phyloP scores from a whole-genome alignment of 2,888 invertebrate species.

The Drosophila differens region DNA sequence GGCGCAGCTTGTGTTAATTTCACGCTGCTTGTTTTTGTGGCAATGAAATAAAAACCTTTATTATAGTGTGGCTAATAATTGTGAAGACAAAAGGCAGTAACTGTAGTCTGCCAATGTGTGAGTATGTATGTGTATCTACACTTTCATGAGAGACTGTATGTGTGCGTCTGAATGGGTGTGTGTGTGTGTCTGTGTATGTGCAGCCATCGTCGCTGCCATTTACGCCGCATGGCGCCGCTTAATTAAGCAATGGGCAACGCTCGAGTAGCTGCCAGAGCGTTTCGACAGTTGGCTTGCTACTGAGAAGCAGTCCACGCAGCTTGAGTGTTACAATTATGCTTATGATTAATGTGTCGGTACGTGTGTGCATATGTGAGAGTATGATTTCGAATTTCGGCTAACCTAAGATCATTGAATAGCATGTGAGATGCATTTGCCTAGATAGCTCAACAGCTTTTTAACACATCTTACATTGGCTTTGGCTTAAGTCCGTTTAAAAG shows the following conservation, averaged over 20 bases:
- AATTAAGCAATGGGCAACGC: constrained; percentile 62
- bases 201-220: constrained; percentile 49
- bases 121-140: constrained; percentile 1
- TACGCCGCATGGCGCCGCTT: constrained; percentile 64
- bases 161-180: constrained; percentile 5
- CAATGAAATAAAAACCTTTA: constrained; percentile 65
- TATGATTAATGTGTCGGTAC: constrained; percentile 57
- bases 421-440: constrained; percentile 10
- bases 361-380: constrained; percentile 1
- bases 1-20: constrained; percentile 39
- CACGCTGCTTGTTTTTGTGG: constrained; percentile 53
- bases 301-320: constrained; percentile 20
- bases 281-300: constrained; percentile 16
- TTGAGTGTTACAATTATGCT: constrained; percentile 51
- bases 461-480: constrained; percentile 3
- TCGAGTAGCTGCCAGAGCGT: constrained; percentile 36
- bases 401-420: not conserved
- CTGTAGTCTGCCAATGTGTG: constrained; percentile 5
- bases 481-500: not conserved
- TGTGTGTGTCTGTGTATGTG: constrained; percentile 21
- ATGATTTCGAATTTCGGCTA: constrained; percentile 22
- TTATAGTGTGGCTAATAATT: constrained; percentile 63
- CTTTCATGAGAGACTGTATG: not conserved
- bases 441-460: constrained; percentile 18
- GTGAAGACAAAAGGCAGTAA: constrained; percentile 45